A percentile compares a stretch with the other conserved stretches of the same genome.
These are phyloP conservation scores for Nesogale talazaci DNA, from an alignment of 2,113 vertebrate species.

Conservation along the genomic window DNA sequence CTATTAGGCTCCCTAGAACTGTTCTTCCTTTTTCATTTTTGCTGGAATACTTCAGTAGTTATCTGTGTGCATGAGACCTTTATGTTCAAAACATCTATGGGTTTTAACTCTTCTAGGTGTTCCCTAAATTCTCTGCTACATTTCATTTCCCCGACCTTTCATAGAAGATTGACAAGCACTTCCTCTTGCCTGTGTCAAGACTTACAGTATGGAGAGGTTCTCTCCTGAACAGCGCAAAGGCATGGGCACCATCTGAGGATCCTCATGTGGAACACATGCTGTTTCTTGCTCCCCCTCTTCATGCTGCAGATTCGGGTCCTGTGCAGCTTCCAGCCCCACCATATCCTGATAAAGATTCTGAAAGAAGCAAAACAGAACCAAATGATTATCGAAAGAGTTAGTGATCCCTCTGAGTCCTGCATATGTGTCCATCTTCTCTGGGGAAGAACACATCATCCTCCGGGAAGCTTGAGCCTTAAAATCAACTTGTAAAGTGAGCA, in stretches of 20 bases:
- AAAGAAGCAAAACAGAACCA: neutral
- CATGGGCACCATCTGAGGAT: neutral
- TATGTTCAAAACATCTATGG: neutral
- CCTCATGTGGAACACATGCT: neutral
- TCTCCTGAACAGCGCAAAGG: neutral
- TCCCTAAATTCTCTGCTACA: neutral
- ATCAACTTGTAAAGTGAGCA: neutral
- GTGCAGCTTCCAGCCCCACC: neutral
- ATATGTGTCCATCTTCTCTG: neutral
- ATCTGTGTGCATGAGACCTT: neutral
- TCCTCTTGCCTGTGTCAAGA: neutral
- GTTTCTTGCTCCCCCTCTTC: neutral
- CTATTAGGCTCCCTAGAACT: neutral
- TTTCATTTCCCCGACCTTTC: neutral
- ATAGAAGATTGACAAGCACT: neutral
- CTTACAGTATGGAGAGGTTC: conserved; percentile 48
- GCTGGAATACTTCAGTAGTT: neutral
- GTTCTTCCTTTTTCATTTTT: neutral
- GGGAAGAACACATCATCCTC: neutral
- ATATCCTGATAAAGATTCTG: neutral
- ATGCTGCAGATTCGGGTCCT: neutral
- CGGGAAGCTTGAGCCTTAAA: neutral
- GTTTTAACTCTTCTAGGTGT: neutral
- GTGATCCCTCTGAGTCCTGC: too few species aligned
- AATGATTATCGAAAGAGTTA: neutral